A percentile compares a stretch with the other conserved stretches of the same genome.
These are phyloP conservation scores for Kuschelorhynchus macadamiae DNA, from an alignment of 2,888 invertebrate species.

Conservation along the genomic window DNA sequence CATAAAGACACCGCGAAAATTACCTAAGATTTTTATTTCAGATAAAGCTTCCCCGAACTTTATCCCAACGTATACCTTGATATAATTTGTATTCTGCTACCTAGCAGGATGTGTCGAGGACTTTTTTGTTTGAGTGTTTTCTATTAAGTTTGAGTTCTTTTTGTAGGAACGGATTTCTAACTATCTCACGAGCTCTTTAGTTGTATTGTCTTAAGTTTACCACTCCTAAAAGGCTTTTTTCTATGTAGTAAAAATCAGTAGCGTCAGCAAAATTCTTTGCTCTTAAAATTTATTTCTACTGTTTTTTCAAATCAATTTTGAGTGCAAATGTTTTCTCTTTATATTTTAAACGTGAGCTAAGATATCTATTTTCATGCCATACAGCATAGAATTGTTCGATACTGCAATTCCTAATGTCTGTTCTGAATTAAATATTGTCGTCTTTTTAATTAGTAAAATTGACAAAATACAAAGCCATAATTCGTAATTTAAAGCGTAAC, in stretches of 20 bases:
- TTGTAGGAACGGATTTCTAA: constrained; percentile 61
- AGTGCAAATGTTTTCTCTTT: too few relatives aligned
- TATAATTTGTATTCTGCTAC: constrained; percentile 61
- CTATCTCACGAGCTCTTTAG: constrained; percentile 63
- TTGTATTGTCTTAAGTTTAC: constrained; percentile 49
- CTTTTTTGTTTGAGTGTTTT: constrained; percentile 61
- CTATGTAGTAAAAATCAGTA: background rate
- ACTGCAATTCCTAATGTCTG: too few relatives aligned
- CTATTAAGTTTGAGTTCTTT: constrained; percentile 60
- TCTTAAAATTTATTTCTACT: too few relatives aligned
- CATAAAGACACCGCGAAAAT: constrained; percentile 39
- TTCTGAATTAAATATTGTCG: too few relatives aligned
- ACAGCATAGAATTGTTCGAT: too few relatives aligned
- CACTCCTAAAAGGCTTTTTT: constrained; percentile 1
- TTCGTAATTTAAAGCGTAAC: too few relatives aligned
- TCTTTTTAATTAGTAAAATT: too few relatives aligned
- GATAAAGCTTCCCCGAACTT: constrained; percentile 35
- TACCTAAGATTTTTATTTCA: constrained; percentile 42
- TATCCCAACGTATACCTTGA: constrained; percentile 39
- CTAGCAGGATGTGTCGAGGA: constrained; percentile 60
- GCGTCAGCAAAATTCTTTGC: constrained; percentile 1
- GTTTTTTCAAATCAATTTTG: too few relatives aligned
- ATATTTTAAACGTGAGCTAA: too few relatives aligned
- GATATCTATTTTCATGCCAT: too few relatives aligned
- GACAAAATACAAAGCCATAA: too few relatives aligned